Base-by-base conservation (phyloP, 1,140 invertebrate genomes). In the Bombyx mori region DNA sequence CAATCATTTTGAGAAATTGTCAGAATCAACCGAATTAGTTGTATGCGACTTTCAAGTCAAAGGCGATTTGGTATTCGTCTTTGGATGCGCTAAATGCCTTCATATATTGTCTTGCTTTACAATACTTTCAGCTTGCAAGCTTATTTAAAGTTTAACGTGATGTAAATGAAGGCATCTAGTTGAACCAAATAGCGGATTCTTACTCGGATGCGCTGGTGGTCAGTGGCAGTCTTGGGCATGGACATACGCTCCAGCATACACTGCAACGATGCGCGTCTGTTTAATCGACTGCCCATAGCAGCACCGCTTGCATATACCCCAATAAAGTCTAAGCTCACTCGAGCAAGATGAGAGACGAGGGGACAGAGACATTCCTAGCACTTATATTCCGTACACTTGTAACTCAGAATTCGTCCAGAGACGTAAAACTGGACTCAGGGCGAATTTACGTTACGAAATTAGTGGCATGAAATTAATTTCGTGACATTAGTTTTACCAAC, bases 161-260 rank as follows among this genome's bases (percentile, higher is more conserved):
- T 5, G 42, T 51, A 55, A 66, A 83, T 80, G 72, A 71, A 77
- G 78, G 73, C 78, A 84, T 74, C 77, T 76, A 77, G 70, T 61
- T 63, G 55, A 57, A 46, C 56, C 57, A 57, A 68, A 57, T 60
- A 86, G 75, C 71, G 67, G 77, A 79, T 85, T 94, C 94, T 96
- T 95, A 96, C 95, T 94, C 94, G 93, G 90, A 95, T 94, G 88
- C 92, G 93, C 92, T 95, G 94, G 89, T 95, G 94, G 87, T 94
- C 92, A 89, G 91, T 94, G 89, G 92, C 91, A 91, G 91, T 91
- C 90, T 92, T 92, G 90, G 93, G 92, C 89, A 93, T 92, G 90
- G 93, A 94, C 92, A 93, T 94, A 91, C 93, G 92, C 90, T 95
- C 92, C 92, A 96, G 93, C 92, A 95, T 93, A 88, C 92, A 94